Evolutionary conservation across 2,797 vertebrate genomes (phyloP), one percentile per base, ranked within the genome.

Genomic region (Melanogrammus aeglefinus): DNA sequence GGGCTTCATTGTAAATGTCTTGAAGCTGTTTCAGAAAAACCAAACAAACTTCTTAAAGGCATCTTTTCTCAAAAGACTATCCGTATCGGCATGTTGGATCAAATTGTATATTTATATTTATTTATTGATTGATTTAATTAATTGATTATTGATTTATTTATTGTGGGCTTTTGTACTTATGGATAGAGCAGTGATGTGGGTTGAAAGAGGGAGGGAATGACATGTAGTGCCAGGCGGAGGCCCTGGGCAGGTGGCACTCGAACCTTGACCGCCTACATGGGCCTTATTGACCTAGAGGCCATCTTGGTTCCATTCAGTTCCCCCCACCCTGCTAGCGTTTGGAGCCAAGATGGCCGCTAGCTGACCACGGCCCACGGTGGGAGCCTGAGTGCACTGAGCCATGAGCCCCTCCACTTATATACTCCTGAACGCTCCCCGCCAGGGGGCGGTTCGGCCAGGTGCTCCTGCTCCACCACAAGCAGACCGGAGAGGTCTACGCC

Each of bases 391-490:
- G 57, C 0, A 4, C 18, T 21, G 47, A 51, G 47, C 41, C 41
- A 16, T 12, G 41, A 44, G 47, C 47, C 47, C 41, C 41, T 63
- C 21, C 57, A 24, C 57, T 63, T 16, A 31, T 38, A 6, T 69
- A 2, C 10, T 44, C 10, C 16, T 0, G 6, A 29, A 1, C 6
- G 69, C 9, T 71, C 79, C 80, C 3, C n/a, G n/a, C n/a, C 82
- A 97, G 96, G 44, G 96, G 96, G 4, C 96, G 94, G 71, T 97
- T 96, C 0, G 96, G 95, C 0, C 91, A 91, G 0, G 96, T 97
- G 74, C 96, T 91, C 87, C 89, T 89, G 44, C 82, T 97, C 86
- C 90, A 88, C 83, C 94, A 96, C 79, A 97, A 94, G 84, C 88
- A 93, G 81, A 95, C 88, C 0, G 92, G 93, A 8, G 92, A 91